Base-by-base conservation (phyloP, 2,797 vertebrate genomes). In the Acanthopagrus latus region DNA sequence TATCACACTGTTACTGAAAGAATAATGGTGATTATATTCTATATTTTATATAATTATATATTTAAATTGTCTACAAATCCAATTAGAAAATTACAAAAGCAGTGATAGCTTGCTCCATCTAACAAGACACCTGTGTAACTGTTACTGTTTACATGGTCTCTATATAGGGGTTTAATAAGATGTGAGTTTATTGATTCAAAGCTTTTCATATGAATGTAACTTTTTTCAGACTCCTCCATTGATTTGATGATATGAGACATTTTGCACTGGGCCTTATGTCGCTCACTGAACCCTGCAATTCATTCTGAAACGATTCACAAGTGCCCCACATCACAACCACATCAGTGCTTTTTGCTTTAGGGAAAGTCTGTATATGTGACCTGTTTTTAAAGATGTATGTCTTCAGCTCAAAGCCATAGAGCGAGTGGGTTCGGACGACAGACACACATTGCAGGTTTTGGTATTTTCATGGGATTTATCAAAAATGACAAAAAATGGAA, bases 231-330 rank as follows among this genome's bases (percentile, higher is more conserved):
- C 38, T 38, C 33, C 7, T 33, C 33, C 33, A 38, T 38, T 38
- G 38, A 38, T 38, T 38, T 38, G 38, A 38, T 38, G 38, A 38
- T 7, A 38, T 38, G 38, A 38, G 38, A 38, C 38, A 38, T 33
- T 33, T 33, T 47, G 14, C 60, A 29, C 33, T 52, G 29, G 16
- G 5, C n/a, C 12, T 20, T 41, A 20, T 21, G 25, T 29, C 62
- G 27, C 17, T 46, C 29, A 33, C 29, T 7, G 29, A 33, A 33
- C 29, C 20, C 13, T 57, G n/a, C 43, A 64, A 21, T 56, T 56
- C 48, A 76, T 25, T 67, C 59, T 52, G 27, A 56, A 51, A 64
- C 3, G 17, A 23, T 48, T 48, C 29, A 74, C 13, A 17, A n/a
- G 9, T 12, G 2, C 14, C 27, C 10, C 33, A 21, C 44, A 66